Base-by-base conservation (phyloP, 2,113 vertebrate species). In the Ochotona curzoniae region DNA sequence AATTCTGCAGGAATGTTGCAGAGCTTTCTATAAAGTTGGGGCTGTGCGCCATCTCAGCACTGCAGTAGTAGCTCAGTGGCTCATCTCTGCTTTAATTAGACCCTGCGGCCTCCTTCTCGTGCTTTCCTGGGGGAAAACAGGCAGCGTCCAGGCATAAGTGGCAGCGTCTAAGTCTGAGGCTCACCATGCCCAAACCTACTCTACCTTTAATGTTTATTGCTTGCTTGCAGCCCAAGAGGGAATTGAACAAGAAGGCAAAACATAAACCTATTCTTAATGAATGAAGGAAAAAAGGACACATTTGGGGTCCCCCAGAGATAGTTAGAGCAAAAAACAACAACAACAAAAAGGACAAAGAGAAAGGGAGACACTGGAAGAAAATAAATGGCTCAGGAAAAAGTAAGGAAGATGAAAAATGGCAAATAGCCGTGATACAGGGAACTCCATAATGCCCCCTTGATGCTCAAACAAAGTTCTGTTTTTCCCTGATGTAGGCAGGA, bases 231-330 rank as follows among this genome's bases (percentile, higher is more conserved):
- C 35, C 71, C 26, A 28, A 63, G 4, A 49, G 60, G 51, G 51
- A 88, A 44, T 1, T 15, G 70, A 88, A 38, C 18, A 70, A 91
- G 49, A 92, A 74, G 38, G 49, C 57, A 88, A 74, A 82, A 18
- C 30, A 69, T 75, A 84, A 75, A 87, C 26, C 78, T 32, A 26
- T 79, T 85, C 67, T 78, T 95, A 95, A 78, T 88, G 49, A 76
- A 49, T 67, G 18, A 63, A 78, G 35, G 54, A 84, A 83, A 35
- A 32, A 83, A 71, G 35, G 2, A 60, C 61, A 79, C 78, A 20
- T 83, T 86, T 71, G 11, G 66, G 80, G 47, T 49, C 14, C 67
- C 28, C 75, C 18, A 93, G 73, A 87, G 49, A 32, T 70, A 71
- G 32, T 61, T 44, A 89, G 25, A 89, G 4, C 44, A 79, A 88